These are phyloP conservation scores for Exocentrus adspersus DNA, from an alignment of 2,888 invertebrate genomes.

Conservation along the genomic window DNA sequence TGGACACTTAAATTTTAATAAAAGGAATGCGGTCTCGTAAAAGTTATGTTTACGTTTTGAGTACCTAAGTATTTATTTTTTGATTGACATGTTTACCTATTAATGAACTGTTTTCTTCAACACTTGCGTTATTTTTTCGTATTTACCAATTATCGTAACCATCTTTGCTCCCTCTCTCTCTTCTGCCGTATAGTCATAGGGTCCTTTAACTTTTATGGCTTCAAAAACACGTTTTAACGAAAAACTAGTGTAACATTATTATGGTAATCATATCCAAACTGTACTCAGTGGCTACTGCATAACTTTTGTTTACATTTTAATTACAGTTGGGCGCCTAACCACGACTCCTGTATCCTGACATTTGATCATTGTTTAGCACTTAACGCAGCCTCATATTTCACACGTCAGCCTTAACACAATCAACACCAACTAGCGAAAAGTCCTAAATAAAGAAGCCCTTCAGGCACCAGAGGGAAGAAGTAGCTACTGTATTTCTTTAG, in stretches of 20 bases:
- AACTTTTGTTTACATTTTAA: slow-evolving; percentile 31
- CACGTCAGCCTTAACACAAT: slow-evolving; percentile 37
- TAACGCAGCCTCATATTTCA: slow-evolving; percentile 31
- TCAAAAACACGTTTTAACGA: slow-evolving; percentile 27
- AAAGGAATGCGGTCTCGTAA: no score
- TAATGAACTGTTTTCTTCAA: no score
- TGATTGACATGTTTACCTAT: no score
- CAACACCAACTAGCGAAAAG: slow-evolving; percentile 34
- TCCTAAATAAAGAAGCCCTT: slow-evolving; percentile 38
- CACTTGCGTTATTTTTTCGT: slow-evolving; percentile 7
- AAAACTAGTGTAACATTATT: slow-evolving; percentile 28
- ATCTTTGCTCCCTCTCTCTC: slow-evolving; percentile 15
- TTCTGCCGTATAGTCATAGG: slow-evolving; percentile 9
- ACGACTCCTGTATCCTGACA: slow-evolving; percentile 40
- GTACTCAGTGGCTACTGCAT: slow-evolving; percentile 19
- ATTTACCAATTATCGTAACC: slow-evolving; percentile 20
- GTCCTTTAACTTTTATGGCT: slow-evolving; percentile 25
- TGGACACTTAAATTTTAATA: no score
- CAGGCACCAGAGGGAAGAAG: no score
- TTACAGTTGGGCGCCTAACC: slow-evolving; percentile 41
- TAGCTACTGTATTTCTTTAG: no score
- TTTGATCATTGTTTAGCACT: slow-evolving; percentile 42
- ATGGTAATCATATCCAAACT: slow-evolving; percentile 28
- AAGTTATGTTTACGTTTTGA: no score
- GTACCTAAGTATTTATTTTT: no score